A percentile compares a stretch with the other conserved stretches of the same genome.
These are phyloP conservation scores for Lontra canadensis DNA, from an alignment of 2,113 vertebrate genomes.

Conservation along the genomic window DNA sequence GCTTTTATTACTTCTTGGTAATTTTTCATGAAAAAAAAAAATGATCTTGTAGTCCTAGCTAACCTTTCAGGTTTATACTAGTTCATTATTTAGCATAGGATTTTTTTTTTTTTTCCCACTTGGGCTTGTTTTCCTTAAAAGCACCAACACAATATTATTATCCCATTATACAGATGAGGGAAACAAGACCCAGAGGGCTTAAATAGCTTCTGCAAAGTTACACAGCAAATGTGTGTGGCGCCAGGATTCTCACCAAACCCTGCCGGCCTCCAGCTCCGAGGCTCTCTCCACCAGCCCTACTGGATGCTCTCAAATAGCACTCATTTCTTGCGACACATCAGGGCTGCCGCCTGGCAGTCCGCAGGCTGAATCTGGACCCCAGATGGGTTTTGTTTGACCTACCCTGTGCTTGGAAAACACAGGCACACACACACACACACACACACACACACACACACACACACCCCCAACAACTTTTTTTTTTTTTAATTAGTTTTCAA, in stretches of 20 bases:
- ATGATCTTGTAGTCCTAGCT: background rate
- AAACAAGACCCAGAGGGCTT: background rate
- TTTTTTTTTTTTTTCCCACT: background rate
- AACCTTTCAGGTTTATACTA: slow-evolving; percentile 1
- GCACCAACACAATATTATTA: background rate
- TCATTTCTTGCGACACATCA: background rate
- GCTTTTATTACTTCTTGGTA: slow-evolving; percentile 38
- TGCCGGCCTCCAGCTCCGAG: background rate
- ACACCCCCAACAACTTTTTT: background rate
- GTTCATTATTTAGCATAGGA: background rate
- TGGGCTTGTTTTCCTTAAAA: slow-evolving; percentile 19
- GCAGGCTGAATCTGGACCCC: background rate
- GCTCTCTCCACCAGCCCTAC: background rate
- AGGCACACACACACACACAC: too few species aligned
- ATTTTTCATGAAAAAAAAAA: slow-evolving; percentile 42
- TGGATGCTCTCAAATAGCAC: background rate
- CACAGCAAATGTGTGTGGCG: background rate
- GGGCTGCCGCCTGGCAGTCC: background rate
- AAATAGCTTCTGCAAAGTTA: background rate
- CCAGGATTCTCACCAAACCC: background rate
- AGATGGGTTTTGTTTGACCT: background rate
- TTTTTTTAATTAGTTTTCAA: background rate
- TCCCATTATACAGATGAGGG: background rate
- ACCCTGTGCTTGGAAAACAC: background rate
- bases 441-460: too few species aligned